These are phyloP conservation scores for Gallinago stenura DNA, from an alignment of 2,797 vertebrate genomes.

Conservation along the genomic window DNA sequence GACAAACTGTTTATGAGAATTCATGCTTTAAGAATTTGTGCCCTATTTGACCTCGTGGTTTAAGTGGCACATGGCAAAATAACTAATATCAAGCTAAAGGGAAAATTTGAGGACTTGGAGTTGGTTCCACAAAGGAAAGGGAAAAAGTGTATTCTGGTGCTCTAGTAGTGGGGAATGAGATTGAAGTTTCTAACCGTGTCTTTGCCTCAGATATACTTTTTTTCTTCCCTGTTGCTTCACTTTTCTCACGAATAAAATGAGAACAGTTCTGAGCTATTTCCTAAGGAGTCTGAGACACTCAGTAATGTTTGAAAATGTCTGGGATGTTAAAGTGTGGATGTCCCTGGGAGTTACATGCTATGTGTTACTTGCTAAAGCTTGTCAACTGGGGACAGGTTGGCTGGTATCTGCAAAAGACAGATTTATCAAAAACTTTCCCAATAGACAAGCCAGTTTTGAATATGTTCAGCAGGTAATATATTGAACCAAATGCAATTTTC, in stretches of 20 bases:
- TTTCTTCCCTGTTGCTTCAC: not conserved
- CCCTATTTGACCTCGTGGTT: not conserved
- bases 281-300: not conserved
- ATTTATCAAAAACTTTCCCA: not conserved
- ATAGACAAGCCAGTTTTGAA: not conserved
- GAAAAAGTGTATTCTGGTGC: not conserved
- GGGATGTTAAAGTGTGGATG: not conserved
- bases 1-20: not conserved
- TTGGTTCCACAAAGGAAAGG: not conserved
- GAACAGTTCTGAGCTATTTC: not conserved
- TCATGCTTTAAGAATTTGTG: not conserved
- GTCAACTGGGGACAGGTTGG: not conserved
- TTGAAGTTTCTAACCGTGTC: not conserved
- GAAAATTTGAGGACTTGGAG: not conserved
- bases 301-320: not conserved
- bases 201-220: not conserved
- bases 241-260: conserved; percentile 2
- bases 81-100: not conserved
- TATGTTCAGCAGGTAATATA: not conserved
- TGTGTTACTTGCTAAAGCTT: not conserved
- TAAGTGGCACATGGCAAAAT: not conserved
- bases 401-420: not conserved
- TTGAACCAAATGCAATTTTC: not conserved
- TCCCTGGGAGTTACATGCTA: not conserved
- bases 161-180: not conserved